phyloP scores from a whole-genome alignment of 2,113 vertebrate species.

The Vulpes ferrilata region DNA sequence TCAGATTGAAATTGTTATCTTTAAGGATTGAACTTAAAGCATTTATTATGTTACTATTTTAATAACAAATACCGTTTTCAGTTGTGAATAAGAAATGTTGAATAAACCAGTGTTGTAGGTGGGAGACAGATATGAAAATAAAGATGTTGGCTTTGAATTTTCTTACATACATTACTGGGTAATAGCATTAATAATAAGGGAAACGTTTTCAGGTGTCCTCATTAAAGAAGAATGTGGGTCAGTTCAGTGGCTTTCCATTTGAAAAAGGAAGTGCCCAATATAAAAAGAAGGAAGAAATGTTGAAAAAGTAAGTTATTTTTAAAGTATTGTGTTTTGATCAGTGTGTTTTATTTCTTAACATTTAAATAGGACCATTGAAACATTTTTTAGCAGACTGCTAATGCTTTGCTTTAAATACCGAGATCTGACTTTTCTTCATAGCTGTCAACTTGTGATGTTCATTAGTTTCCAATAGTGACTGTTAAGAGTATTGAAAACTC shows the following conservation, averaged over 20 bases:
- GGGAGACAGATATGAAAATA: neutral
- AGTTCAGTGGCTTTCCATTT: conserved; percentile 97
- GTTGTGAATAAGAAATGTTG: conserved; percentile 39
- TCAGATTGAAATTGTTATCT: neutral
- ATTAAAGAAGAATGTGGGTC: conserved; percentile 96
- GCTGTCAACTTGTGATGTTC: neutral
- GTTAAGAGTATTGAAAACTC: conserved; percentile 30
- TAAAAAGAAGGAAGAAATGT: conserved; percentile 94
- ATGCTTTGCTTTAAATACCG: neutral
- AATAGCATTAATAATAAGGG: conserved; percentile 60
- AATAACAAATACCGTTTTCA: conserved; percentile 19
- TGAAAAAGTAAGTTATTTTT: conserved; percentile 92
- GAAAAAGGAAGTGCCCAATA: conserved; percentile 93
- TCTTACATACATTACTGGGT: conserved; percentile 29
- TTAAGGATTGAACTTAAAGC: conserved; percentile 18
- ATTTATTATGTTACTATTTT: conserved; percentile 26
- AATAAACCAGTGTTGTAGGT: neutral
- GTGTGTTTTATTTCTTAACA: conserved; percentile 35
- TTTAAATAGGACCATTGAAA: neutral
- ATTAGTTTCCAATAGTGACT: neutral
- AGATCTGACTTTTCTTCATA: neutral
- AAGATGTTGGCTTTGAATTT: conserved; percentile 34
- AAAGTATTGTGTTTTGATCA: neutral
- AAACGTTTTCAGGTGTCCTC: conserved; percentile 90
- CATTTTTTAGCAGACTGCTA: conserved; percentile 39